Evolutionary conservation across 2,797 vertebrate genomes (phyloP).

Genomic region (Hirundo rustica): DNA sequence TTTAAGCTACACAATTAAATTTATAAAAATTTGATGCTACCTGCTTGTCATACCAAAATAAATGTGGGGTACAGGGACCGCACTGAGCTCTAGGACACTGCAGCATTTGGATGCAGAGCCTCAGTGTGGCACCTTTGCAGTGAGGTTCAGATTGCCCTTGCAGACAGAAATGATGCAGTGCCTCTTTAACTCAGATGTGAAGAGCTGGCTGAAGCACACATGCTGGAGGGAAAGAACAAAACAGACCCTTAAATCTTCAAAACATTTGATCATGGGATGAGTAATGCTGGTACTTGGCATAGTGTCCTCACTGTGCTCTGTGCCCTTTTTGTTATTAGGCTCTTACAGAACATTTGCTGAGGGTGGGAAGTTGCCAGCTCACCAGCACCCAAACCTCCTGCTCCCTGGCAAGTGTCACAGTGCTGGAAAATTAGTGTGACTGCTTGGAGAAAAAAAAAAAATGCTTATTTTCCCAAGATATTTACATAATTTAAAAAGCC

Average conservation of each 20-base stretch:
- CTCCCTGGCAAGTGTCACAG: slow-evolving; percentile 52
- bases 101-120: neutral
- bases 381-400: slow-evolving; percentile 49
- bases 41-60: neutral
- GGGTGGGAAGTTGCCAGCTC: slow-evolving; percentile 59
- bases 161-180: neutral
- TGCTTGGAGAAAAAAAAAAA: neutral
- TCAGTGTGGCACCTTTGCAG: fast-evolving
- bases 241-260: slow-evolving; percentile 60
- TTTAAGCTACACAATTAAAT: neutral
- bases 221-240: slow-evolving; percentile 43
- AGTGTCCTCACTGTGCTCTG: neutral
- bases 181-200: slow-evolving; percentile 36
- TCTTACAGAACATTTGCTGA: slow-evolving; percentile 69
- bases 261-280: slow-evolving; percentile 56
- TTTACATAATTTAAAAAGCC: neutral
- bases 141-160: neutral
- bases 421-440: slow-evolving; percentile 22
- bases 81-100: neutral
- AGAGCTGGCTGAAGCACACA: neutral
- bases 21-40: neutral
- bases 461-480: neutral
- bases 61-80: neutral
- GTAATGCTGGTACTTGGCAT: slow-evolving; percentile 51
- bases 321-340: slow-evolving; percentile 48